A percentile compares a stretch with the other conserved stretches of the same genome.
These are phyloP conservation scores for Erinaceus europaeus DNA, from an alignment of 2,113 vertebrate species.

Conservation along the genomic window DNA sequence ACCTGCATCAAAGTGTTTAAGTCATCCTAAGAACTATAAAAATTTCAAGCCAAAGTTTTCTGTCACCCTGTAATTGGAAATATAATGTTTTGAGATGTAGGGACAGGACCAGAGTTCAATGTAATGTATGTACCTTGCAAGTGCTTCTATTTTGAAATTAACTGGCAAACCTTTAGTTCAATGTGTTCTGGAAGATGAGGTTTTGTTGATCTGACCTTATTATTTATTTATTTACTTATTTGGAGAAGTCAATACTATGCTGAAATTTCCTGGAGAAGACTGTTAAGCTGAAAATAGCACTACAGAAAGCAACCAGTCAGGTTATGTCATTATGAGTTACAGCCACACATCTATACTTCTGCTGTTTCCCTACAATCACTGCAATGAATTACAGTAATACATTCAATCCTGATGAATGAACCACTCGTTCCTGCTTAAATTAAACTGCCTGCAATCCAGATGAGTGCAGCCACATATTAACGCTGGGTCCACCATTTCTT, in stretches of 20 bases:
- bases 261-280: neutral
- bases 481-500: constrained; percentile 32
- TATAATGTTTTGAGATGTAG: neutral
- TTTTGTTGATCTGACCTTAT: constrained; percentile 34
- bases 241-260: neutral
- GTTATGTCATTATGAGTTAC: constrained; percentile 73
- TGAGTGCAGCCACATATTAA: constrained; percentile 61
- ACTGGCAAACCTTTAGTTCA: constrained; percentile 7
- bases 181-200: neutral
- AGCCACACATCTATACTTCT: constrained; percentile 24
- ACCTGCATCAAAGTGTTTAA: neutral
- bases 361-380: constrained; percentile 67
- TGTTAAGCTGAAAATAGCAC: constrained; percentile 42
- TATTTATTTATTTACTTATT: too few relatives aligned
- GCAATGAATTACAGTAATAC: constrained; percentile 72
- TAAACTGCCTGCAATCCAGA: constrained; percentile 76
- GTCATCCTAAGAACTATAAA: neutral
- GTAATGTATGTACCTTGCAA: neutral
- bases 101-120: neutral
- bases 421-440: constrained; percentile 75
- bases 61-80: neutral
- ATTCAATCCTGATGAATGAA: constrained; percentile 79
- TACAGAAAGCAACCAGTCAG: constrained; percentile 28
- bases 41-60: neutral
- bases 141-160: neutral